Evolutionary conservation across 1,140 invertebrate species (phyloP).

Genomic region (Sesamia nonagrioides): DNA sequence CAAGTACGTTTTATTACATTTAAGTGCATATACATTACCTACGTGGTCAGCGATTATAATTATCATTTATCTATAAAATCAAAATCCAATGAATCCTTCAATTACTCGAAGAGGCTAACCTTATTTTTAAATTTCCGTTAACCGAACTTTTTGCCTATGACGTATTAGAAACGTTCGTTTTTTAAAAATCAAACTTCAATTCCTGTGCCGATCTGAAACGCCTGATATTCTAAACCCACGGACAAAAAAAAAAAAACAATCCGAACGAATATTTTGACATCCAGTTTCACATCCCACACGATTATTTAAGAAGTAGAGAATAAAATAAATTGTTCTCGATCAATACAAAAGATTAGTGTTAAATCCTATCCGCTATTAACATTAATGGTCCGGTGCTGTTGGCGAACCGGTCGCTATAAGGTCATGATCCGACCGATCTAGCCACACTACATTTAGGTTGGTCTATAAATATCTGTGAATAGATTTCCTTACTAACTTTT

Average conservation of each 20-base stretch:
- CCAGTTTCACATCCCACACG: neutral
- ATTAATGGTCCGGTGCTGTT: slow-evolving; percentile 27
- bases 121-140: too few species aligned
- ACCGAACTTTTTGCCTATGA: too few species aligned
- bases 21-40: neutral
- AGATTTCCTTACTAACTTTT: slow-evolving; percentile 4
- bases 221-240: neutral
- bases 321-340: slow-evolving; percentile 18
- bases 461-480: slow-evolving; percentile 11
- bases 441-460: slow-evolving; percentile 23
- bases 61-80: neutral
- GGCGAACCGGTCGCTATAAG: slow-evolving; percentile 59
- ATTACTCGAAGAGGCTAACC: too few species aligned
- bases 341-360: slow-evolving; percentile 40
- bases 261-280: neutral
- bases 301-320: neutral
- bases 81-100: neutral
- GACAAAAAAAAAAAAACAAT: neutral
- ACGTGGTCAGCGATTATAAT: neutral
- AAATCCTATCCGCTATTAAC: slow-evolving; percentile 34
- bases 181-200: too few species aligned
- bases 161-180: too few species aligned
- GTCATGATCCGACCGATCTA: slow-evolving; percentile 58
- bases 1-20: neutral
- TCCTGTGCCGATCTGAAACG: neutral